Percentiles rank a stretch among this genome's conserved stretches.
Conservation (phyloP, 2,113 vertebrate species). For the Labeo rohita region DNA sequence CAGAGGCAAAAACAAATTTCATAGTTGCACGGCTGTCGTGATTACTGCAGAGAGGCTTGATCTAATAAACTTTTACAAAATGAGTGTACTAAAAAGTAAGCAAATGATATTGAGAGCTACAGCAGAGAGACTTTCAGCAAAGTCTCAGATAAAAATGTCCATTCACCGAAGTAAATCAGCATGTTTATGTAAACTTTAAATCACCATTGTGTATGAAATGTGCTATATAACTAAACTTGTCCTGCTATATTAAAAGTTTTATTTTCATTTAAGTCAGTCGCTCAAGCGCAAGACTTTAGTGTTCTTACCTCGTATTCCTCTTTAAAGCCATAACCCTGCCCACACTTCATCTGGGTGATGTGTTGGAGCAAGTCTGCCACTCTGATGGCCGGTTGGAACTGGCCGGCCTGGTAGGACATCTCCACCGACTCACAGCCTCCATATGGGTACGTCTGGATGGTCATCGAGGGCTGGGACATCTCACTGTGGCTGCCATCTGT, state of each 20-base stretch:
- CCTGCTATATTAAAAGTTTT: neutral
- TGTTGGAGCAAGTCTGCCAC: slow-evolving; percentile 97
- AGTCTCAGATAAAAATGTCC: neutral
- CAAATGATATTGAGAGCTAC: neutral
- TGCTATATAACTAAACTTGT: neutral
- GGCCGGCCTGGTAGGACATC: slow-evolving; percentile 92
- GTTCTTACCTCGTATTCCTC: slow-evolving; percentile 94
- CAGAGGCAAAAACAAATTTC: neutral
- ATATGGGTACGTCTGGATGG: slow-evolving; percentile 94
- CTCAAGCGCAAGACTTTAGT: neutral
- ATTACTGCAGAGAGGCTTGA: neutral
- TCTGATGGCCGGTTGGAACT: slow-evolving; percentile 94
- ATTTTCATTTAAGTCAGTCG: neutral
- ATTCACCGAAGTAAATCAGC: too few relatives aligned
- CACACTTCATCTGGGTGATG: slow-evolving; percentile 99
- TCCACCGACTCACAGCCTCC: slow-evolving; percentile 93
- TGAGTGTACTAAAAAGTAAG: neutral
- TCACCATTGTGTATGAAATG: neutral
- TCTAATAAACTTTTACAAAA: neutral
- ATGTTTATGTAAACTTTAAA: neutral
- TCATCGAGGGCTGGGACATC: slow-evolving; percentile 88
- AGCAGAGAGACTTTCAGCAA: neutral
- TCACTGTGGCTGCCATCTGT: slow-evolving; percentile 90
- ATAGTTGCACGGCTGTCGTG: neutral
- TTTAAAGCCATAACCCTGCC: slow-evolving; percentile 97